These are phyloP conservation scores for Chrosomus eos DNA, from an alignment of 2,797 vertebrate species.

Conservation along the genomic window DNA sequence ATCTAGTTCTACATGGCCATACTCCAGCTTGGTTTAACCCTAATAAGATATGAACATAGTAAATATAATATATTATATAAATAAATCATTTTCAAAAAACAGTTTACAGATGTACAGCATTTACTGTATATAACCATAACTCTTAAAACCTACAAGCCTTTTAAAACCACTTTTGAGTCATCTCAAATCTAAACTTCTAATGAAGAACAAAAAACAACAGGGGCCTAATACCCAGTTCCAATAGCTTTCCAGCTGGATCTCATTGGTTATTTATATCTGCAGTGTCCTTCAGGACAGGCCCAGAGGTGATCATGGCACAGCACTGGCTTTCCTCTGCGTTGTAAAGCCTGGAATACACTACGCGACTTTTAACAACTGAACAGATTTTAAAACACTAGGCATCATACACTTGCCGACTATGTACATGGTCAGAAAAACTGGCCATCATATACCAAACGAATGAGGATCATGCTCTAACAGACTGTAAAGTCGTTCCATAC, in stretches of 20 bases:
- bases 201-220: slow-evolving; percentile 19
- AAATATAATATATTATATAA: not conserved
- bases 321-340: not conserved
- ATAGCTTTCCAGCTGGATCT: slow-evolving; percentile 60
- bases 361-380: not conserved
- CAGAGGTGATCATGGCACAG: slow-evolving; percentile 29
- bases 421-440: not conserved
- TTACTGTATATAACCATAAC: not conserved
- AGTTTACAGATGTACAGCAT: not conserved
- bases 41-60: not conserved
- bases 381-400: not conserved
- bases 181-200: not conserved
- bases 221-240: not conserved
- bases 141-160: not conserved
- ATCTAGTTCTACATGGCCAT: not conserved
- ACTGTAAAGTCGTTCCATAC: not conserved
- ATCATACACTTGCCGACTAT: not conserved
- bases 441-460: not conserved
- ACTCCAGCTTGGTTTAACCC: not conserved
- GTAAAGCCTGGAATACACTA: not conserved
- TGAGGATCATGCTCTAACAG: not conserved
- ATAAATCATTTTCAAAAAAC: not conserved
- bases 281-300: slow-evolving; percentile 74
- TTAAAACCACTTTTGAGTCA: not conserved
- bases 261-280: slow-evolving; percentile 77